Percentiles rank a stretch among this genome's conserved stretches.
These are phyloP conservation scores for Tenthredo mesomela DNA, from an alignment of 2,888 invertebrate genomes.

Conservation along the genomic window DNA sequence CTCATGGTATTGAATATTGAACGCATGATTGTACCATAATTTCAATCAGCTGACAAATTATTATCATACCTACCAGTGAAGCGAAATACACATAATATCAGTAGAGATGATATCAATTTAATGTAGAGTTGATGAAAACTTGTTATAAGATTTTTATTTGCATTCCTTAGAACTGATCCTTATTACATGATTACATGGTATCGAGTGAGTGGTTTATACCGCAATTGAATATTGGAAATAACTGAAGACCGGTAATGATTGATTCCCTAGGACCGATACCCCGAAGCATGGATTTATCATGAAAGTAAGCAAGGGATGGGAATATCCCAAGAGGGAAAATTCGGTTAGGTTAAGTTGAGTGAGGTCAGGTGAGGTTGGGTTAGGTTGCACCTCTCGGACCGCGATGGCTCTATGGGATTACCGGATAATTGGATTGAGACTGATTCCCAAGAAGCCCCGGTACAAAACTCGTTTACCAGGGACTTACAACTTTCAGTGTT, in stretches of 20 bases:
- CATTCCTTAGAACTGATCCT: neutral
- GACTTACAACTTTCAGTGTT: slow-evolving; percentile 49
- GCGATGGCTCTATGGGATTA: slow-evolving; percentile 50
- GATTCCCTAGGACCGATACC: slow-evolving; percentile 8
- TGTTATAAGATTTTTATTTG: neutral
- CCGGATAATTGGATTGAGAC: slow-evolving; percentile 53
- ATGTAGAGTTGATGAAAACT: neutral
- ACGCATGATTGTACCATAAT: neutral
- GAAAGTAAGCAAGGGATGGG: slow-evolving; percentile 18
- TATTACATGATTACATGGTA: neutral
- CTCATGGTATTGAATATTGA: neutral
- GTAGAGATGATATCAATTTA: neutral
- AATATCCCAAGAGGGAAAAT: neutral
- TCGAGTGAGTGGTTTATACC: slow-evolving; percentile 6
- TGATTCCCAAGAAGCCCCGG: slow-evolving; percentile 46
- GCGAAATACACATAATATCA: neutral
- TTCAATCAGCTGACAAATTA: neutral
- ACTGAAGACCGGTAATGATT: slow-evolving; percentile 24
- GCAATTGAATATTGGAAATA: neutral
- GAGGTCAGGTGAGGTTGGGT: slow-evolving; percentile 39
- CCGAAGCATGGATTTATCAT: slow-evolving; percentile 24
- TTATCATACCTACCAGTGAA: neutral
- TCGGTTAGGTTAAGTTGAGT: slow-evolving; percentile 43
- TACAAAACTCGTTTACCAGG: slow-evolving; percentile 49
- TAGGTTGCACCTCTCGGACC: slow-evolving; percentile 43